Evolutionary conservation across 2,113 vertebrate genomes (phyloP), one percentile per base, ranked within the genome.

Genomic region (Tachycineta bicolor): DNA sequence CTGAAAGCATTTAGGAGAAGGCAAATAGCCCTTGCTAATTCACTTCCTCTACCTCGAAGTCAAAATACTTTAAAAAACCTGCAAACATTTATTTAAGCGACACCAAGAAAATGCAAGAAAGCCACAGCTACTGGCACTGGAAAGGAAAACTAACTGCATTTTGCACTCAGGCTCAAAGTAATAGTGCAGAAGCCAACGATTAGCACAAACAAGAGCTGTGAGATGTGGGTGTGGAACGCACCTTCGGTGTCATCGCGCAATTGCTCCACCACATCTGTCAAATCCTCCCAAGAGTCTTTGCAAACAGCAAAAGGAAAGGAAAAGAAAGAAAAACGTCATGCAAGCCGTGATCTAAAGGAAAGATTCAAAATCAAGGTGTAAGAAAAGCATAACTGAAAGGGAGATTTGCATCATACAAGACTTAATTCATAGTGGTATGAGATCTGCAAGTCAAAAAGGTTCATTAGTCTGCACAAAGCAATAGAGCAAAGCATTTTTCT

Each of bases 251-350:
- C 98, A 98, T 98, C 98, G 81, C 98, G 98, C 98, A 99, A 98
- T 98, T 98, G 98, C 97, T 99, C 98, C 98, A 99, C 98, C 98
- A 98, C 98, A 98, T 98, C 98, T 98, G 98, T 99, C 98, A 99
- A 99, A 99, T 99, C 98, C 98, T 99, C 98, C 98, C 98, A 99
- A 98, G 98, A 99, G 98, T 98, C 98, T 99, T 99, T 99, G 98
- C 98, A 98, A 98, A 98, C 97, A 96, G 98, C 97, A 98, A 98
- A 98, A 98, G 97, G 92, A 98, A 98, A 98, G 97, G 96, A 97
- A 98, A 98, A 97, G 95, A 98, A 98, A 98, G 97, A 98, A 96
- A 90, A 98, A 97, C 91, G 98, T 98, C 98, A 99, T 98, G 98
- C 98, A 98, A 98, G 98, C 97, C 86, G 71, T 97, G 97, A 94